Evolutionary conservation across 1,140 invertebrate genomes (phyloP).

Genomic region (Diorhabda carinulata): DNA sequence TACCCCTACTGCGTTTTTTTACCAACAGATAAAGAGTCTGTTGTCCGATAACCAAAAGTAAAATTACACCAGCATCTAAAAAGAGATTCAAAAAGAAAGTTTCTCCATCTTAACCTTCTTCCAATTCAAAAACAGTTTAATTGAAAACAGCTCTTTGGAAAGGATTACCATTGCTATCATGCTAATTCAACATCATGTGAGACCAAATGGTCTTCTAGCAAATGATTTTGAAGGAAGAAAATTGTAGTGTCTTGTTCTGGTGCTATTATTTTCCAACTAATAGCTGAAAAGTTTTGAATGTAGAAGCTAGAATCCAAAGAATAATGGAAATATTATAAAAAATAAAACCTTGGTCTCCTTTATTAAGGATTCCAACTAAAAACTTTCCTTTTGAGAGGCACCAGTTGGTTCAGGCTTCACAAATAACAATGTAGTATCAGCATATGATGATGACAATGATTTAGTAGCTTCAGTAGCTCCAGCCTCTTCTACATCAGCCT

Average conservation of each 20-base stretch:
- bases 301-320: conserved; percentile 98
- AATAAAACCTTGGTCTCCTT: conserved; percentile 84
- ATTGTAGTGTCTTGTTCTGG: conserved; percentile 90
- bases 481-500: conserved; percentile 58
- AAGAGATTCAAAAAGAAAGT: conserved; percentile 97
- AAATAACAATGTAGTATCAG: conserved; percentile 88
- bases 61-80: conserved; percentile 80
- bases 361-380: conserved; percentile 94
- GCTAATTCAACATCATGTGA: conserved; percentile 91
- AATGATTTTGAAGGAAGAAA: conserved; percentile 94
- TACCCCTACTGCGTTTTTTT: conserved; percentile 51
- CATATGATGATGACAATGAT: conserved; percentile 80
- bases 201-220: conserved; percentile 91
- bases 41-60: conserved; percentile 85
- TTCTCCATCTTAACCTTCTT: conserved; percentile 96
- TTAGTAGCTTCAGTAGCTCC: conserved; percentile 63
- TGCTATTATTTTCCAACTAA: conserved; percentile 71
- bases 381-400: conserved; percentile 73
- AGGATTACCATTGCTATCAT: conserved; percentile 65
- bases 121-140: conserved; percentile 95
- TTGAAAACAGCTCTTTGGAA: conserved; percentile 92
- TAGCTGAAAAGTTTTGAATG: conserved; percentile 74
- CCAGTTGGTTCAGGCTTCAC: conserved; percentile 71
- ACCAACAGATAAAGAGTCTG: conserved; percentile 82
- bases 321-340: conserved; percentile 92